Evolutionary conservation across 2,888 invertebrate genomes (phyloP), one percentile per base, ranked within the genome.

Genomic region (Tipula confusa): DNA sequence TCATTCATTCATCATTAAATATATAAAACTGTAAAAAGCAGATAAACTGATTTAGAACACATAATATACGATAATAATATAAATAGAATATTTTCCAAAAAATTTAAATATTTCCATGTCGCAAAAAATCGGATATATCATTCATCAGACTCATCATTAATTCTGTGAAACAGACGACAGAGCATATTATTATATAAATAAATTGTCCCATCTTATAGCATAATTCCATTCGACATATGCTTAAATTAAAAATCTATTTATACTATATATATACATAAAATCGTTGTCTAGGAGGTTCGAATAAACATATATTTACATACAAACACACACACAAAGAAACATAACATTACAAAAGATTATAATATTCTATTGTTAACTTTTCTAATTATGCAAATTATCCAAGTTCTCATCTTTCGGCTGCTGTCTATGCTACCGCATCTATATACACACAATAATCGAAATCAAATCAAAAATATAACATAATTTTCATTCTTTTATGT

Each of bases 91-190:
- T 24, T 64, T 64, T 24, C 64, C 24, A 24, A 18, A n/a, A n/a
- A n/a, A 64, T 64, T 64, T 18, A 64, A 64, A 64, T 24, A 64
- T 64, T 64, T 24, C 9, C 64, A 64, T 9, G 64, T 64, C 64
- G 64, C 64, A 64, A 64, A 64, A 64, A 64, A 24, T 24, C 64
- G 64, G 64, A 64, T 64, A 24, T 24, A 64, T 64, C 64, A 64
- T 64, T 64, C 64, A 24, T 64, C 64, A 64, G 64, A 64, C 64
- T 24, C 64, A 24, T 64, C 64, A 64, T 64, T 64, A 64, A 64
- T 64, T 64, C 36, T 64, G 9, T 9, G 15, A 64, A 64, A 11
- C 24, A 64, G 18, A 64, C 64, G 64, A 24, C 33, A 33, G 6
- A 5, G 9, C 9, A 33, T 33, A 33, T 33, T 7, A 33, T 7